These are phyloP conservation scores for Palloptera scutellata DNA, from an alignment of 2,888 invertebrate species.

Conservation along the genomic window DNA sequence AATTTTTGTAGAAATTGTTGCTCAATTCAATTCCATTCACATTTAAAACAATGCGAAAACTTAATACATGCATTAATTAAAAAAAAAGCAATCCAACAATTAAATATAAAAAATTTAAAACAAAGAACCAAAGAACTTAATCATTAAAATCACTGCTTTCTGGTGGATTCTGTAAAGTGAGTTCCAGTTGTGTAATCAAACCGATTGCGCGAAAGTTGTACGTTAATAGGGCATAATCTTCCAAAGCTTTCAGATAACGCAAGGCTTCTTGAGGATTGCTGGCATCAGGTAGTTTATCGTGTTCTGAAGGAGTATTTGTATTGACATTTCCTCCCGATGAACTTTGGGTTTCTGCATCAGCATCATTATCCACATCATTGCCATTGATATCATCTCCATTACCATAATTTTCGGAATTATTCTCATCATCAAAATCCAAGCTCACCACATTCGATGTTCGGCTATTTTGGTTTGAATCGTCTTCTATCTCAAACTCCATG, in stretches of 20 bases:
- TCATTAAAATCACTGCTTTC: slow-evolving; percentile 22
- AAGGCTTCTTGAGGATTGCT: slow-evolving; percentile 44
- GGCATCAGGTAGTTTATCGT: background rate
- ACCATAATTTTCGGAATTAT: background rate
- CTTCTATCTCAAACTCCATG: too few relatives aligned
- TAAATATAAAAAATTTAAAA: background rate
- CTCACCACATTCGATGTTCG: background rate
- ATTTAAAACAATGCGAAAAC: slow-evolving; percentile 24
- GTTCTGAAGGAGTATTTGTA: slow-evolving; percentile 31
- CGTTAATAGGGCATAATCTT: slow-evolving; percentile 56
- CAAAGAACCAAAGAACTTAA: background rate
- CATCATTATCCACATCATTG: background rate
- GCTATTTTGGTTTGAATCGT: too few relatives aligned
- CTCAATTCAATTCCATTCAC: background rate
- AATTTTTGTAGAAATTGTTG: background rate
- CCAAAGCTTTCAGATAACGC: slow-evolving; percentile 48
- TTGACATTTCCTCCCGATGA: background rate
- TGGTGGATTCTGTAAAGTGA: slow-evolving; percentile 47
- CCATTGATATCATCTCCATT: slow-evolving; percentile 10
- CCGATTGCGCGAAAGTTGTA: slow-evolving; percentile 59
- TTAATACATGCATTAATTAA: background rate
- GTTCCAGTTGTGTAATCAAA: slow-evolving; percentile 53
- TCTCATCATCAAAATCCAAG: slow-evolving; percentile 2
- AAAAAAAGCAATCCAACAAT: too few relatives aligned
- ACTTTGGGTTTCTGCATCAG: background rate